phyloP scores from a whole-genome alignment of 2,888 invertebrate genomes.

The Pilophorus perplexus region DNA sequence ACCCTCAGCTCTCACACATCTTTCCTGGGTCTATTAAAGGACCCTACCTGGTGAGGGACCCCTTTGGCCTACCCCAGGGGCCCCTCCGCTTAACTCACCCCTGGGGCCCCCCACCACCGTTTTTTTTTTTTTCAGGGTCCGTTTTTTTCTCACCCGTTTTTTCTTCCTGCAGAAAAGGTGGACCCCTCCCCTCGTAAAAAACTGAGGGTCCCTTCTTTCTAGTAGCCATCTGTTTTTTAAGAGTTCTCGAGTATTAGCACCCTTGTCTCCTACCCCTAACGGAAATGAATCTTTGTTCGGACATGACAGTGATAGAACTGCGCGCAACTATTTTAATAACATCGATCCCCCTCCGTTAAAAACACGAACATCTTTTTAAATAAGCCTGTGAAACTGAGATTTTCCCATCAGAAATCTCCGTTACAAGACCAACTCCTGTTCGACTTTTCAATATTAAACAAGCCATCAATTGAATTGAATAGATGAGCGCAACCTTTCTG shows the following conservation, averaged over 20 bases:
- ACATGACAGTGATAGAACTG: constrained; percentile 36
- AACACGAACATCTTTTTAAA: not conserved
- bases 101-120: constrained; percentile 12
- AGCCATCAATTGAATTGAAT: too few relatives aligned
- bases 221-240: constrained; percentile 47
- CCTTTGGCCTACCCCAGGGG: not conserved
- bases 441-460: too few relatives aligned
- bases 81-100: constrained; percentile 7
- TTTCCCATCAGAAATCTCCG: constrained; percentile 1
- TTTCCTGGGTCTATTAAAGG: constrained; percentile 7
- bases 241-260: constrained; percentile 40
- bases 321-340: constrained; percentile 29
- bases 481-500: too few relatives aligned
- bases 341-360: constrained; percentile 16
- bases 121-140: constrained; percentile 14
- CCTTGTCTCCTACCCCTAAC: constrained; percentile 34
- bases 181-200: constrained; percentile 30
- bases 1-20: constrained; percentile 30
- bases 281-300: constrained; percentile 40
- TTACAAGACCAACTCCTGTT: too few relatives aligned
- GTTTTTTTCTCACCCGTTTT: constrained; percentile 7
- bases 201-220: constrained; percentile 26
- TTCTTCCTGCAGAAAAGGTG: constrained; percentile 17
- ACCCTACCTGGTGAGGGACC: constrained; percentile 21
- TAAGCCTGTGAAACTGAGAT: too few relatives aligned